A percentile compares a stretch with the other conserved stretches of the same genome.
Evolutionary conservation across 1,140 invertebrate species (phyloP).

Genomic region (Drosophila elegans): DNA sequence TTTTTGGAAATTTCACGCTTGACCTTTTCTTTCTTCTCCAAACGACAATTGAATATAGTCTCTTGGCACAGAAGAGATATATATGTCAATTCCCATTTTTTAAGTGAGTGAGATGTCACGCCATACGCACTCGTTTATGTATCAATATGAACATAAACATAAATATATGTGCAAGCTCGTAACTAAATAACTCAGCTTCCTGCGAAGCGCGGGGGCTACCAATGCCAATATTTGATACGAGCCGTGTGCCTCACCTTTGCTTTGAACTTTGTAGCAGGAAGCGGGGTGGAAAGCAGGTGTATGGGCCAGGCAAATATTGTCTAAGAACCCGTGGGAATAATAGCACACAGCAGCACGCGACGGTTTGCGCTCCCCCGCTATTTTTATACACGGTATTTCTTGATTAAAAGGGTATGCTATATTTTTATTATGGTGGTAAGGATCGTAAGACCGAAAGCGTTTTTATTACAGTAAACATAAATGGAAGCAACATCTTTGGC

Average conservation of each 20-base stretch:
- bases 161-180: slow-evolving; percentile 29
- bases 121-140: slow-evolving; percentile 10
- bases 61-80: slow-evolving; percentile 3
- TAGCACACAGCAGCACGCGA: slow-evolving; percentile 18
- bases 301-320: slow-evolving; percentile 52
- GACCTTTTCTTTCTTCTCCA: slow-evolving; percentile 23
- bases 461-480: too few relatives aligned
- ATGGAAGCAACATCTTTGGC: too few relatives aligned
- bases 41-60: slow-evolving; percentile 23
- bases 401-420: neutral
- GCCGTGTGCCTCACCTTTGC: slow-evolving; percentile 24
- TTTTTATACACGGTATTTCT: neutral
- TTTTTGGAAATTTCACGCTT: slow-evolving; percentile 33
- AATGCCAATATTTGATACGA: slow-evolving; percentile 38
- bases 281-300: slow-evolving; percentile 1
- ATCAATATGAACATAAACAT: slow-evolving; percentile 40
- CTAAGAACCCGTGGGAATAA: slow-evolving; percentile 56
- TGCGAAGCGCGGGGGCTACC: neutral
- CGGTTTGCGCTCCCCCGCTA: neutral
- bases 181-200: slow-evolving; percentile 50
- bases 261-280: slow-evolving; percentile 39
- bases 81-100: slow-evolving; percentile 26
- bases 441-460: neutral
- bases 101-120: slow-evolving; percentile 16
- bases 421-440: neutral